Conservation (phyloP, 2,113 vertebrate species). For the Charina bottae region DNA sequence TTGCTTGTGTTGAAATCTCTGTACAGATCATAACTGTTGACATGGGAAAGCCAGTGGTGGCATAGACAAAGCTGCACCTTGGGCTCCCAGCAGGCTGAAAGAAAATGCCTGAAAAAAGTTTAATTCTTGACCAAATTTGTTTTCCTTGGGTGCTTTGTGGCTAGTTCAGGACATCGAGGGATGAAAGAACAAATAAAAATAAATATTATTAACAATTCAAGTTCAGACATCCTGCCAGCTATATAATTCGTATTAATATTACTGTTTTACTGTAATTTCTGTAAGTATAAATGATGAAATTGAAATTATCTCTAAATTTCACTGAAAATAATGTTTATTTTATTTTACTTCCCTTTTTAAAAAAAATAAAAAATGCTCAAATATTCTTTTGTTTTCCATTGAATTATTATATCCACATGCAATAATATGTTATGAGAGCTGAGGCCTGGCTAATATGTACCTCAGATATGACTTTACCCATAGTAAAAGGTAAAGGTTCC, state of each 20-base stretch:
- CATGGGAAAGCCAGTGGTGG: too few species aligned
- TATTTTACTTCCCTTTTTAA: not conserved
- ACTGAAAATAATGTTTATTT: not conserved
- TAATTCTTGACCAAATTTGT: too few species aligned
- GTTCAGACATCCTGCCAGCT: not conserved
- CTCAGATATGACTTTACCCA: not conserved
- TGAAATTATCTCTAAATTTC: not conserved
- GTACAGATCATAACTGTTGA: too few species aligned
- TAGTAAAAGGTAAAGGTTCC: too few species aligned
- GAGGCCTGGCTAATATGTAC: constrained; percentile 4
- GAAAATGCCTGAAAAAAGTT: too few species aligned
- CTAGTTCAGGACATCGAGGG: too few species aligned
- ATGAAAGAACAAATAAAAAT: too few species aligned
- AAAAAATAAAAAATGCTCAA: not conserved
- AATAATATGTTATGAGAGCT: not conserved
- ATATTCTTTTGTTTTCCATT: not conserved
- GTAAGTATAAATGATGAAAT: not conserved
- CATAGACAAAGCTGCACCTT: too few species aligned
- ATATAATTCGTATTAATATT: not conserved
- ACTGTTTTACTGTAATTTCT: not conserved
- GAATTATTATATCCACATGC: not conserved
- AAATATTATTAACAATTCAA: not conserved
- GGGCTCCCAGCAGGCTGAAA: too few species aligned
- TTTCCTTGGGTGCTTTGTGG: too few species aligned
- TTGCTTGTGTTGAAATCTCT: too few species aligned